Conservation (phyloP, 2,113 vertebrate species). For the Aegithalos caudatus region DNA sequence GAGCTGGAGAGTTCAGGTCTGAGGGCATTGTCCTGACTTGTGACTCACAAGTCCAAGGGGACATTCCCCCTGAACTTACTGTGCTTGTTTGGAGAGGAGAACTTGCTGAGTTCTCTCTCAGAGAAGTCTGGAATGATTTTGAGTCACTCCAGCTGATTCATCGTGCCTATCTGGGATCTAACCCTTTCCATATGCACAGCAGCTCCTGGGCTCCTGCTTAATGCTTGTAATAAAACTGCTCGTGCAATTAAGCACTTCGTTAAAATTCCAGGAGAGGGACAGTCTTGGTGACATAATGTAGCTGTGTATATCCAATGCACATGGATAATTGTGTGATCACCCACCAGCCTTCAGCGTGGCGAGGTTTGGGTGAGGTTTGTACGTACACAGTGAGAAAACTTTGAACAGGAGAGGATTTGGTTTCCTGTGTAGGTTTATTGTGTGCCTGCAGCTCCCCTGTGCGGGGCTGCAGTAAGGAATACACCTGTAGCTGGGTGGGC, state of each 20-base stretch:
- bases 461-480: background rate
- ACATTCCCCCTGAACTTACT: background rate
- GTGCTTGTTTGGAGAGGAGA: background rate
- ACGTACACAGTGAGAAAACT: fast-evolving
- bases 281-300: background rate
- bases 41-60: background rate
- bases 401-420: background rate
- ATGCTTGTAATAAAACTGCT: background rate
- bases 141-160: conserved; percentile 45
- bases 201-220: background rate
- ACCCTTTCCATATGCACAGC: background rate
- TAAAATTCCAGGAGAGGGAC: background rate
- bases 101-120: background rate
- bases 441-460: background rate
- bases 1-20: background rate
- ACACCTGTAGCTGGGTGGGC: fast-evolving
- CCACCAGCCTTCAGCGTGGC: background rate
- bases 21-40: background rate
- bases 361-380: background rate
- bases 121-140: background rate
- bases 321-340: background rate
- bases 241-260: background rate
- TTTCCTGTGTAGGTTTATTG: background rate
- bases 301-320: background rate
- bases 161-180: background rate